Conservation (phyloP, 2,888 invertebrate genomes). For the Corbicula japonica region DNA sequence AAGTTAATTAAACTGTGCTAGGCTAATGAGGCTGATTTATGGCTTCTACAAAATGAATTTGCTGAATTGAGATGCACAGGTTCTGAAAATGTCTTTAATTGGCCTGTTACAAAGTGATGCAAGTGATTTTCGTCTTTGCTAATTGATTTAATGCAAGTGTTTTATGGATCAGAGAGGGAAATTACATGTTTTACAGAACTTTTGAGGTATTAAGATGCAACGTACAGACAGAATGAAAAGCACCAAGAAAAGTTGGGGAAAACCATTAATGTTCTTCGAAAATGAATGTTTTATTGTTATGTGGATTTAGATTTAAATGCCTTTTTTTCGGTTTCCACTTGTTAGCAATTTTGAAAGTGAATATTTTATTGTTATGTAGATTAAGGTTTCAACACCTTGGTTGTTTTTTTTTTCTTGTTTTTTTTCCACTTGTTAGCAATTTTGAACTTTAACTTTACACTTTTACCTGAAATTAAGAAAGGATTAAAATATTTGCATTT, state of each 20-base stretch:
- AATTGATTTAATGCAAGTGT: slow-evolving; percentile 41
- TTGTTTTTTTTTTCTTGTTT: too few relatives aligned
- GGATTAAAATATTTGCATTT: slow-evolving; percentile 45
- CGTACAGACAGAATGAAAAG: neutral
- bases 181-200: slow-evolving; percentile 21
- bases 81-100: slow-evolving; percentile 29
- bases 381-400: too few relatives aligned
- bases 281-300: neutral
- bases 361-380: neutral
- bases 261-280: too few relatives aligned
- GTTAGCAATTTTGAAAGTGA: neutral
- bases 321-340: too few relatives aligned
- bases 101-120: slow-evolving; percentile 35
- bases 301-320: too few relatives aligned
- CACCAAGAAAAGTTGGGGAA: neutral
- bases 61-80: slow-evolving; percentile 34
- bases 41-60: slow-evolving; percentile 31
- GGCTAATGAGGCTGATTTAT: slow-evolving; percentile 57
- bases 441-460: too few relatives aligned
- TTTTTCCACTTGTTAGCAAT: too few relatives aligned
- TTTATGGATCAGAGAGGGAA: slow-evolving; percentile 31
- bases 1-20: slow-evolving; percentile 64
- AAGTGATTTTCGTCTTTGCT: slow-evolving; percentile 20
- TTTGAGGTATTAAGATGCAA: neutral
- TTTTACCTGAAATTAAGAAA: slow-evolving; percentile 33